Evolutionary conservation across 2,888 invertebrate species (phyloP).

Genomic region (Tyria jacobaeae): DNA sequence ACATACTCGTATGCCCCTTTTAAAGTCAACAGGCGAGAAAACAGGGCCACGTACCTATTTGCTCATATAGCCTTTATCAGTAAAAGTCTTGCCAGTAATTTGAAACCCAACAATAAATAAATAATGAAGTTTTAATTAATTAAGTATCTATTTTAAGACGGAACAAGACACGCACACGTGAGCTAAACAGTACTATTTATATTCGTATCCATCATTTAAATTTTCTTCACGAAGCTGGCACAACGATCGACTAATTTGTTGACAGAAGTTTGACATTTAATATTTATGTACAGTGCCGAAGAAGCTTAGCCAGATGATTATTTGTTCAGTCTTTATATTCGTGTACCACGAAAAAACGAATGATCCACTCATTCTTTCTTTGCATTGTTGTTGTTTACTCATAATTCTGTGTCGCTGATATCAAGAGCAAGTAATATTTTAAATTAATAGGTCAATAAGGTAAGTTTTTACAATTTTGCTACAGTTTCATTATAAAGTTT

Average conservation of each 20-base stretch:
- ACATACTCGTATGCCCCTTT: no score
- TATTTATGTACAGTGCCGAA: constrained; percentile 38
- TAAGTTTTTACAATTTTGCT: no score
- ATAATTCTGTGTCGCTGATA: no score
- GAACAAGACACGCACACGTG: constrained; percentile 18
- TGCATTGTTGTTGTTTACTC: no score
- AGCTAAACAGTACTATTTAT: constrained; percentile 25
- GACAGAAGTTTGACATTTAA: constrained; percentile 50
- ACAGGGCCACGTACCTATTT: background rate
- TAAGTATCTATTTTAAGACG: constrained; percentile 25
- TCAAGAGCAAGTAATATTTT: no score
- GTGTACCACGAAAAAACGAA: background rate
- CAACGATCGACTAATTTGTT: constrained; percentile 59
- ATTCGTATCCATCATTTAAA: constrained; percentile 28
- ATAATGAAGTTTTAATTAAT: constrained; percentile 26
- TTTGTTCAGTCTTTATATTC: background rate
- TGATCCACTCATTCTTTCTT: background rate
- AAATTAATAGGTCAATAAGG: no score
- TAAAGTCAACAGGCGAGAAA: background rate
- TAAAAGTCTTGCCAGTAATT: background rate
- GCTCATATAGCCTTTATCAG: background rate
- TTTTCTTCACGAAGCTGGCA: constrained; percentile 23
- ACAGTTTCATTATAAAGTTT: no score
- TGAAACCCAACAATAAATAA: constrained; percentile 16
- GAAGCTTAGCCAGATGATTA: background rate